Evolutionary conservation across 1,140 invertebrate species (phyloP).

Genomic region (Drosophila erecta): DNA sequence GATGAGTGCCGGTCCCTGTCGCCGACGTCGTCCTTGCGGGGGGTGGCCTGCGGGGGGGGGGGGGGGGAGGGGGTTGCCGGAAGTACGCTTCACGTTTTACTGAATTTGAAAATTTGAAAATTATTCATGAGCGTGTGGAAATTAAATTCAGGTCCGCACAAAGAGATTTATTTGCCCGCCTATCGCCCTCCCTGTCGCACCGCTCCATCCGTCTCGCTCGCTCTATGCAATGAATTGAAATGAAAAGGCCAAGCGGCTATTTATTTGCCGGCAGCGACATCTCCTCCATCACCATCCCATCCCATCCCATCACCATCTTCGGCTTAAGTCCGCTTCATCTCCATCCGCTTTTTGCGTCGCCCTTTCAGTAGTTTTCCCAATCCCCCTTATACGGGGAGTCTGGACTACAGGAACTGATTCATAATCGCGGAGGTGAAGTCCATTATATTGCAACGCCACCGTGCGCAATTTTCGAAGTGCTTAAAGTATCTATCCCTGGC

Average conservation of each 20-base stretch:
- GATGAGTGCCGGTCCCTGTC: conserved; percentile 34
- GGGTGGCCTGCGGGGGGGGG: conserved; percentile 10
- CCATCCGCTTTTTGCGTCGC: conserved; percentile 27
- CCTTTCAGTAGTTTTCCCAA: conserved; percentile 17
- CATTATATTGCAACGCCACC: no score
- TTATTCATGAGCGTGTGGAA: conserved; percentile 83
- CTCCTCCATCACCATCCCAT: conserved; percentile 9
- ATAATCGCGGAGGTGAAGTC: no score
- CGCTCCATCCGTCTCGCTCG: conserved; percentile 23
- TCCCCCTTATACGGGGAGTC: background rate
- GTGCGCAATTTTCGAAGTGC: no score
- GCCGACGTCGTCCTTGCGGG: conserved; percentile 16
- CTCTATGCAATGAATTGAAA: conserved; percentile 64
- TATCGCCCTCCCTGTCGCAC: conserved; percentile 8
- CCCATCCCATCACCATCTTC: conserved; percentile 35
- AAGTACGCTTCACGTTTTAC: conserved; percentile 81
- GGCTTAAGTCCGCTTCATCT: conserved; percentile 19
- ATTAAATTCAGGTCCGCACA: conserved; percentile 83
- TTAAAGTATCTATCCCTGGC: no score
- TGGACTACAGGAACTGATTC: no score
- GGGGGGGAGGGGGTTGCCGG: conserved; percentile 23
- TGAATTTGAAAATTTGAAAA: conserved; percentile 82
- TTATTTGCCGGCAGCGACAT: conserved; percentile 70
- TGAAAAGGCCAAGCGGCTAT: conserved; percentile 72
- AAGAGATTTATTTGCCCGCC: conserved; percentile 78